These are phyloP conservation scores for Podotricha telesiphe DNA, from an alignment of 2,888 invertebrate genomes.

Conservation along the genomic window DNA sequence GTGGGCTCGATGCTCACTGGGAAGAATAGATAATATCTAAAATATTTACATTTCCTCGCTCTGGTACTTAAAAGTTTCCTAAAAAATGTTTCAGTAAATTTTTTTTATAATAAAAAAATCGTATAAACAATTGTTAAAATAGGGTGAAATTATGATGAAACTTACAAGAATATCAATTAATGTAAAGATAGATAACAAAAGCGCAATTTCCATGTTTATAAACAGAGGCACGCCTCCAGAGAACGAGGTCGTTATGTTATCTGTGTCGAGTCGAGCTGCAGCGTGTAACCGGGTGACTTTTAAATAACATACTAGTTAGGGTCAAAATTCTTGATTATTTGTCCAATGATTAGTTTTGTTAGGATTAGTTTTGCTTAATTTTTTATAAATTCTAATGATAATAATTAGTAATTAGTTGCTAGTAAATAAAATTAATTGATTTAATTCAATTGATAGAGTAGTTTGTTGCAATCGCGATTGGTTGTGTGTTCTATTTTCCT, in stretches of 20 bases:
- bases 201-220: slow-evolving; percentile 40
- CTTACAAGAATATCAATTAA: slow-evolving; percentile 18
- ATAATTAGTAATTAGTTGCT: too few relatives aligned
- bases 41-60: too few relatives aligned
- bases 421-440: background rate
- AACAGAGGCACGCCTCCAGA: slow-evolving; percentile 45
- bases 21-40: too few relatives aligned
- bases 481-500: too few relatives aligned
- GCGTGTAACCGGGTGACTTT: slow-evolving; percentile 17
- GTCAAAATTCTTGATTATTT: slow-evolving; percentile 2
- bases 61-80: too few relatives aligned
- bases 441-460: background rate
- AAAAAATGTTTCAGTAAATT: too few relatives aligned
- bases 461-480: too few relatives aligned
- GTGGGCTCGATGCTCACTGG: too few relatives aligned
- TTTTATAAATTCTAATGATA: too few relatives aligned
- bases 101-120: too few relatives aligned
- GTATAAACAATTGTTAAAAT: background rate
- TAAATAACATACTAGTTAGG: slow-evolving; percentile 6
- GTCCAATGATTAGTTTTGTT: background rate
- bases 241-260: slow-evolving; percentile 46
- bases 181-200: slow-evolving; percentile 30
- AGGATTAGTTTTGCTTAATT: background rate
- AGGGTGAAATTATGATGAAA: slow-evolving; percentile 24
- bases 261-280: slow-evolving; percentile 23